Percentiles rank a stretch among this genome's conserved stretches.
Conservation (phyloP, 2,888 invertebrate genomes). For the Mimas tiliae region DNA sequence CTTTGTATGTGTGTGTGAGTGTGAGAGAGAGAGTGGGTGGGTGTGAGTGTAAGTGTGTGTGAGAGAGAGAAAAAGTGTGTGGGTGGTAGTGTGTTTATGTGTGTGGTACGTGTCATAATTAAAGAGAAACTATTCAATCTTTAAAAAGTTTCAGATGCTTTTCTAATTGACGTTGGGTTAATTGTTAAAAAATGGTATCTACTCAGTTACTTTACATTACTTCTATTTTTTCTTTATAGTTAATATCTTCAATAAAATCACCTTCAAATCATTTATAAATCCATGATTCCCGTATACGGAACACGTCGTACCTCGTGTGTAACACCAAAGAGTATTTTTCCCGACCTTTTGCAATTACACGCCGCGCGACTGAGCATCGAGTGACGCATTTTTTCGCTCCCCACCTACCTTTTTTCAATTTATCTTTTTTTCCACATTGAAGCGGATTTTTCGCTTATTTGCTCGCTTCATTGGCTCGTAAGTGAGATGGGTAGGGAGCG, state of each 20-base stretch:
- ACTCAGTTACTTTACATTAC: too few relatives aligned
- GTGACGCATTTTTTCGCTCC: conserved; percentile 65
- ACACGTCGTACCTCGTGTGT: conserved; percentile 43
- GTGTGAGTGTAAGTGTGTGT: too few relatives aligned
- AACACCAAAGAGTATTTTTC: conserved; percentile 56
- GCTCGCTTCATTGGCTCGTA: conserved; percentile 83
- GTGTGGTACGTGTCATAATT: too few relatives aligned
- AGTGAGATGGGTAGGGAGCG: conserved; percentile 74
- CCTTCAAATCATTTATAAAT: background rate
- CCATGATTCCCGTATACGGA: conserved; percentile 46
- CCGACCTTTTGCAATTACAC: conserved; percentile 74
- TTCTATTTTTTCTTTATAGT: too few relatives aligned
- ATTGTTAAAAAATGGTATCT: too few relatives aligned
- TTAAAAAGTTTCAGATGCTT: too few relatives aligned
- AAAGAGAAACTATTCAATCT: too few relatives aligned
- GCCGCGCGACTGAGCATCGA: conserved; percentile 70
- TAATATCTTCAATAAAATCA: background rate
- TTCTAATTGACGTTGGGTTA: too few relatives aligned
- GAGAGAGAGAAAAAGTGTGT: too few relatives aligned
- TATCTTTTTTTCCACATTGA: conserved; percentile 78
- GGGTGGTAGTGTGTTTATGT: too few relatives aligned
- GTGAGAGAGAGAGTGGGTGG: too few relatives aligned
- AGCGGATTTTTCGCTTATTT: conserved; percentile 83
- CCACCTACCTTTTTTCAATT: conserved; percentile 64
- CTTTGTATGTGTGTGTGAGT: too few relatives aligned